These are phyloP conservation scores for Eupithecia centaureata DNA, from an alignment of 2,888 invertebrate genomes.

Conservation along the genomic window DNA sequence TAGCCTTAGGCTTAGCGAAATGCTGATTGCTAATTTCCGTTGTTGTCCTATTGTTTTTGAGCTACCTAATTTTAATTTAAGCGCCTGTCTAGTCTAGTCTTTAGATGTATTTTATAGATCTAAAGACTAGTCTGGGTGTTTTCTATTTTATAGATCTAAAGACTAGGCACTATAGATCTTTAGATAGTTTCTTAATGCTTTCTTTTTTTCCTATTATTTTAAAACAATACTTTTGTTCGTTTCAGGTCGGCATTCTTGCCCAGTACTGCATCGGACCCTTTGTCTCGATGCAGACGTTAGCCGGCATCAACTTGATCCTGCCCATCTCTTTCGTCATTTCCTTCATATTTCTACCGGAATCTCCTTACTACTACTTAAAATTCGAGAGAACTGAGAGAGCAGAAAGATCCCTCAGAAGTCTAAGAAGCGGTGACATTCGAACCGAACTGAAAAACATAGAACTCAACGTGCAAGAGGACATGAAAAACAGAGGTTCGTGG, in stretches of 20 bases:
- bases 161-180: no score
- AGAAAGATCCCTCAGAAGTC: slow-evolving; percentile 81
- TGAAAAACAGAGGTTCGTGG: slow-evolving; percentile 79
- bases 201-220: background rate
- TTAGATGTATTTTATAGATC: no score
- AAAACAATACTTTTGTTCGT: slow-evolving; percentile 46
- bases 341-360: slow-evolving; percentile 87
- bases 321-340: slow-evolving; percentile 82
- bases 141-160: no score
- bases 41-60: no score
- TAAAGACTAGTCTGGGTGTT: no score
- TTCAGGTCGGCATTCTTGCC: slow-evolving; percentile 84
- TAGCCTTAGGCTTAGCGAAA: no score
- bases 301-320: slow-evolving; percentile 82
- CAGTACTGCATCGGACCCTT: slow-evolving; percentile 85
- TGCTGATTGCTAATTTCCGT: no score
- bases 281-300: slow-evolving; percentile 81
- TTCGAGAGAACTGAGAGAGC: slow-evolving; percentile 83
- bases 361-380: slow-evolving; percentile 84
- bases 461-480: slow-evolving; percentile 80
- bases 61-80: no score
- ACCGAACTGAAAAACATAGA: slow-evolving; percentile 83
- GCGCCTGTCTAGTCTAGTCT: no score
- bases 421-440: slow-evolving; percentile 84
- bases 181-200: no score